Conservation (phyloP, 2,888 invertebrate genomes). For the Ophonus ardosiacus region DNA sequence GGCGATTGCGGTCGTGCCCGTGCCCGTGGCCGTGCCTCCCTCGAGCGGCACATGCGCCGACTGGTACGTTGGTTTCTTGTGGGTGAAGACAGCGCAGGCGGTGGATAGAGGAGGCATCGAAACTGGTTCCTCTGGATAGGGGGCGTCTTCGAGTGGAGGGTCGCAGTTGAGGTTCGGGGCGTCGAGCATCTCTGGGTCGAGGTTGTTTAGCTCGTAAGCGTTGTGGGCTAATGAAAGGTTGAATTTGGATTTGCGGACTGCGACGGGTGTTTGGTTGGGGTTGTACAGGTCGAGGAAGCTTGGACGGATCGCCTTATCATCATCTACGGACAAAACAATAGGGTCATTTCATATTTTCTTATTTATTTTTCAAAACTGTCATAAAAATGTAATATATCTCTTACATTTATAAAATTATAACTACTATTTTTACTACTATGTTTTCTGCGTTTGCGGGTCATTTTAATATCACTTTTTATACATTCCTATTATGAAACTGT, state of each 20-base stretch:
- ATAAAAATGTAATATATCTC: no score
- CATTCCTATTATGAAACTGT: no score
- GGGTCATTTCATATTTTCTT: no score
- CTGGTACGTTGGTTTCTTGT: slow-evolving; percentile 86
- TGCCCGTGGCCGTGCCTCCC: not conserved
- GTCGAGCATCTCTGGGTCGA: slow-evolving; percentile 82
- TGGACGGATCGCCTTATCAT: slow-evolving; percentile 76
- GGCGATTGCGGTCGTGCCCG: not conserved
- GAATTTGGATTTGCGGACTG: slow-evolving; percentile 83
- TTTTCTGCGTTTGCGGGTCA: no score
- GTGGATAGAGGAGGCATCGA: slow-evolving; percentile 79
- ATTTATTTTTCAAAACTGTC: no score
- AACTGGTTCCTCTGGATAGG: slow-evolving; percentile 77
- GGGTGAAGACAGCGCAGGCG: slow-evolving; percentile 79
- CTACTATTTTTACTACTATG: no score
- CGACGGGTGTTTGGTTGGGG: slow-evolving; percentile 80
- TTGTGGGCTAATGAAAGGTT: slow-evolving; percentile 83
- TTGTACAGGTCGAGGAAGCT: slow-evolving; percentile 82
- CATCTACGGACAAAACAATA: slow-evolving; percentile 68
- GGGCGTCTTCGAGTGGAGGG: slow-evolving; percentile 70
- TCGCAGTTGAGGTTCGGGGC: slow-evolving; percentile 76
- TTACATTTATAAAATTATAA: no score
- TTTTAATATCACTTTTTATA: no score
- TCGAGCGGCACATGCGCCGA: slow-evolving; percentile 80
- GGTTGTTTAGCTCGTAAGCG: slow-evolving; percentile 82